Evolutionary conservation across 1,140 invertebrate genomes (phyloP).

Genomic region (Vanessa tameamea): DNA sequence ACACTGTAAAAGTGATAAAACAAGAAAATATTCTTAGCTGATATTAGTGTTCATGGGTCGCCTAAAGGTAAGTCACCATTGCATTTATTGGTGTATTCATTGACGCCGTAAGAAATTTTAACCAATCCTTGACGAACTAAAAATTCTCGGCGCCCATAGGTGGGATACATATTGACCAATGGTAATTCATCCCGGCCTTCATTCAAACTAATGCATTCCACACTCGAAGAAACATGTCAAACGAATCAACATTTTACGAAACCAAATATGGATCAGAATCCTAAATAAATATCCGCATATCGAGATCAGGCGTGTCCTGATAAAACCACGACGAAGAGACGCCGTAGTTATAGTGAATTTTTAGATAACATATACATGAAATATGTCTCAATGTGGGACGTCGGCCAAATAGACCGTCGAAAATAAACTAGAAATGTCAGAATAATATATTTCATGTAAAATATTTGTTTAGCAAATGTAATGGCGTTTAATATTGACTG

Average conservation of each 20-base stretch:
- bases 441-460: slow-evolving; percentile 8
- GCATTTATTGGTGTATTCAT: too few relatives aligned
- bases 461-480: slow-evolving; percentile 21
- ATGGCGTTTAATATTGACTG: slow-evolving; percentile 23
- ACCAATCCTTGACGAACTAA: too few relatives aligned
- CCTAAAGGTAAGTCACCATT: too few relatives aligned
- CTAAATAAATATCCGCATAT: slow-evolving; percentile 12
- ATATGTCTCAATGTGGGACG: slow-evolving; percentile 21
- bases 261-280: slow-evolving; percentile 3
- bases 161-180: not conserved
- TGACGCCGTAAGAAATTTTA: too few relatives aligned
- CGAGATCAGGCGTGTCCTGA: slow-evolving; percentile 7
- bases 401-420: slow-evolving; percentile 21
- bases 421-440: slow-evolving; percentile 27
- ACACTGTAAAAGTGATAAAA: too few relatives aligned
- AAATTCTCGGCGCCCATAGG: too few relatives aligned
- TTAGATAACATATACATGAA: slow-evolving; percentile 31
- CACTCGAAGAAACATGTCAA: not conserved
- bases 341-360: slow-evolving; percentile 24
- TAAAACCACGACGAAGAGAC: slow-evolving; percentile 25
- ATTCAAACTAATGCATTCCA: not conserved
- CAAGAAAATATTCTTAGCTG: too few relatives aligned
- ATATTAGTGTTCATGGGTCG: too few relatives aligned
- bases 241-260: not conserved
- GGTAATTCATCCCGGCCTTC: not conserved